These are phyloP conservation scores for Aspidoscelis tigris DNA, from an alignment of 2,113 vertebrate genomes.

Conservation along the genomic window DNA sequence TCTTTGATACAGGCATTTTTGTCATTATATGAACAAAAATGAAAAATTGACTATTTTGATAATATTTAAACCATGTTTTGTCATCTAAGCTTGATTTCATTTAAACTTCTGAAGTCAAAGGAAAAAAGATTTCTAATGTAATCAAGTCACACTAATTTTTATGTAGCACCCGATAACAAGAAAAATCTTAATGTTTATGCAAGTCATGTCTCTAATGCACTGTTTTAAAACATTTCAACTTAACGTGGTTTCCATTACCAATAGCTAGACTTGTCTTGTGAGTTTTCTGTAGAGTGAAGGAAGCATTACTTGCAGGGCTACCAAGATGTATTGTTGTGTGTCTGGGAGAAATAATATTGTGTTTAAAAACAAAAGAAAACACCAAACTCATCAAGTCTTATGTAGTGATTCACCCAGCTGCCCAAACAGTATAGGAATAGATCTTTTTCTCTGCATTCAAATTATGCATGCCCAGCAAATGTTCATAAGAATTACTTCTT, in stretches of 20 bases:
- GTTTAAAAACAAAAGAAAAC: constrained; percentile 1
- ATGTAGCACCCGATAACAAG: not conserved
- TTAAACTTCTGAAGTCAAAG: not conserved
- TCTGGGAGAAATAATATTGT: constrained; percentile 52
- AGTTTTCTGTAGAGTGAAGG: constrained; percentile 47
- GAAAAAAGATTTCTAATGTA: not conserved
- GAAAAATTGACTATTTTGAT: not conserved
- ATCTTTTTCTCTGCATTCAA: constrained; percentile 74
- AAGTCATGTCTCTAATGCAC: not conserved
- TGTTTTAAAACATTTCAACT: constrained; percentile 21
- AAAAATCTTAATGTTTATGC: too few species aligned
- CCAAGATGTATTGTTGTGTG: constrained; percentile 43
- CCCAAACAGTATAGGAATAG: constrained; percentile 81
- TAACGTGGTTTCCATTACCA: constrained; percentile 27
- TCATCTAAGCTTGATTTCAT: not conserved
- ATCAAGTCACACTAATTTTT: not conserved
- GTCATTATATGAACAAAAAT: not conserved
- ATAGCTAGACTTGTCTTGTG: constrained; percentile 47
- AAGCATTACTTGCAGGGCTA: constrained; percentile 50
- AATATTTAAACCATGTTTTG: not conserved
- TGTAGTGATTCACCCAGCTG: constrained; percentile 78
- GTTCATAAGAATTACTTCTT: constrained; percentile 82
- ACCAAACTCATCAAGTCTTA: constrained; percentile 36
- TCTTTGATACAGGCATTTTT: too few species aligned
- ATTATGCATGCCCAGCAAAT: constrained; percentile 78